Base-by-base conservation (phyloP, 2,888 invertebrate genomes). In the Cyclophora albipunctata region DNA sequence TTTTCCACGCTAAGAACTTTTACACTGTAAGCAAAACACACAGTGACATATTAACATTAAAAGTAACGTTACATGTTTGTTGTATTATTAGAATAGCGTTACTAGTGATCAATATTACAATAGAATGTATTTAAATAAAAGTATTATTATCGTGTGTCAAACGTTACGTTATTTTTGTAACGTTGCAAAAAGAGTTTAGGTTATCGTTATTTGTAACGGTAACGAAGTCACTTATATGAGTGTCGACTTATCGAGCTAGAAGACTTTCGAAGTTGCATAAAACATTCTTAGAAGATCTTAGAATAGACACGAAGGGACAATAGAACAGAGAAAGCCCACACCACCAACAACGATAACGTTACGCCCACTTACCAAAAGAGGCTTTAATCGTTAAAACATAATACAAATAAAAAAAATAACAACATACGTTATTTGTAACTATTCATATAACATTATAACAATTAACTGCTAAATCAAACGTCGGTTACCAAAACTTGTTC, bases 401-500 rank as follows among this genome's bases (percentile, higher is more conserved):
- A 78, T 75, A 74, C 69, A 70, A 68, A 73, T 75, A 65, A 62
- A 71, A 66, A 73, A 72, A 78, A 71, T 67, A 75, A 78, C 69
- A 78, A 81, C 75, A 76, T 77, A 79, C 75, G 71, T 75, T 71
- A 71, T 75, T 70, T 69, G 63, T 67, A 69, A 73, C 75, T 79
- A 78, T 62, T 73, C 74, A 74, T 20, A 20, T 20, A 20, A 20
- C 20, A 20, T 20, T 20, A 77, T 78, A 79, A 80, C 79, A 79
- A 79, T 20, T 81, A 73, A 81, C 82, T 81, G 75, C 79, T 79
- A 82, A 81, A 81, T 78, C 72, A 80, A 78, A 78, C 81, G 73
- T 77, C 80, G 72, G 67, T 83, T 85, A 84, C 84, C 84, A 75
- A 85, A 81, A 81, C 77, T 79, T 81, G 85, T 87, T 87, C 86